A percentile compares a stretch with the other conserved stretches of the same genome.
These are phyloP conservation scores for Bombylius major DNA, from an alignment of 2,888 invertebrate species.

Conservation along the genomic window DNA sequence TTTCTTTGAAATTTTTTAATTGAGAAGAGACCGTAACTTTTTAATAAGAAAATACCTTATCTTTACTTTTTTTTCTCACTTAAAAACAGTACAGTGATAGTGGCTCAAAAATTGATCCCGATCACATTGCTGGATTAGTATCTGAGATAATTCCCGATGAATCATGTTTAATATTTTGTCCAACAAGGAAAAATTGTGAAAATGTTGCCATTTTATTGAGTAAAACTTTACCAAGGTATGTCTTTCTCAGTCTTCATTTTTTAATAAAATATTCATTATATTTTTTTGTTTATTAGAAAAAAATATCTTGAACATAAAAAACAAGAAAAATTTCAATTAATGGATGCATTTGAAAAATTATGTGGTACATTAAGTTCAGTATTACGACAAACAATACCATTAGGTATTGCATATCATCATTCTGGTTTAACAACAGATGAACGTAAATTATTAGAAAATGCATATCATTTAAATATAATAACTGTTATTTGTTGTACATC, in stretches of 20 bases:
- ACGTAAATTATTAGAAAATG: conserved; percentile 69
- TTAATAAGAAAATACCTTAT: neutral
- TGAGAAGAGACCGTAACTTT: neutral
- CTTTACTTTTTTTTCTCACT: conserved; percentile 12
- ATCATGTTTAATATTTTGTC: conserved; percentile 83
- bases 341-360: conserved; percentile 51
- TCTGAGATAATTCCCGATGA: conserved; percentile 65
- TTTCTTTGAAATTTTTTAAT: neutral
- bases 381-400: conserved; percentile 53
- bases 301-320: conserved; percentile 42
- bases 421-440: conserved; percentile 83
- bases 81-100: conserved; percentile 54
- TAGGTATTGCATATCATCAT: conserved; percentile 89
- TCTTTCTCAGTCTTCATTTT: neutral
- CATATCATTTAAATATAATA: conserved; percentile 68
- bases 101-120: conserved; percentile 56
- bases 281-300: conserved; percentile 27
- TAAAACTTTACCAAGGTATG: conserved; percentile 40
- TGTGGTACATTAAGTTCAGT: conserved; percentile 51
- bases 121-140: conserved; percentile 65
- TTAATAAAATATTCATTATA: neutral
- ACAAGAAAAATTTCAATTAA: conserved; percentile 47
- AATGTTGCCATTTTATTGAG: conserved; percentile 71
- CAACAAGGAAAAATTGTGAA: conserved; percentile 86
- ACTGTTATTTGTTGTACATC: conserved; percentile 89